Evolutionary conservation across 2,888 invertebrate genomes (phyloP).

Genomic region (Ectobius pallidus): DNA sequence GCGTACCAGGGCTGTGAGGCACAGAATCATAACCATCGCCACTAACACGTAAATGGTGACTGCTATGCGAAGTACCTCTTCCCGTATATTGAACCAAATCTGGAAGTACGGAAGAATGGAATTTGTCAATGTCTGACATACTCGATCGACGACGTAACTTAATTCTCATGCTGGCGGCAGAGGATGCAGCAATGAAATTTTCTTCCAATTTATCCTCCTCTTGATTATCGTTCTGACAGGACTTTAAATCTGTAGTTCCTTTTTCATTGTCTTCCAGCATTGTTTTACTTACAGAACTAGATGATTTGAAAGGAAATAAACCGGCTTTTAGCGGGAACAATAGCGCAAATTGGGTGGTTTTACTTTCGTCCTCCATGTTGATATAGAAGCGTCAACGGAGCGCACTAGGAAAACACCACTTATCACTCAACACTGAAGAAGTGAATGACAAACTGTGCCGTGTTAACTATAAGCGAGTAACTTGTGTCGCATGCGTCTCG

Average conservation of each 20-base stretch:
- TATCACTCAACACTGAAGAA: background rate
- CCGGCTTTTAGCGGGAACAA: slow-evolving; percentile 64
- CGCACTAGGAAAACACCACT: no score
- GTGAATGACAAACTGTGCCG: background rate
- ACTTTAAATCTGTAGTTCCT: background rate
- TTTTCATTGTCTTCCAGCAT: background rate
- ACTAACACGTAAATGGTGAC: slow-evolving; percentile 19
- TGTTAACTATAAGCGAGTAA: no score
- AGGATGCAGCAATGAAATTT: background rate
- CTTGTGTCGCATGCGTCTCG: slow-evolving; percentile 2
- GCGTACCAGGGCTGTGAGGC: slow-evolving; percentile 57
- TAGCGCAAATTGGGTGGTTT: slow-evolving; percentile 64
- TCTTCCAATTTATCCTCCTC: slow-evolving; percentile 12
- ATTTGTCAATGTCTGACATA: slow-evolving; percentile 73
- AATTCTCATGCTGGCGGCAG: background rate
- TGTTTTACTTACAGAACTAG: slow-evolving; percentile 44
- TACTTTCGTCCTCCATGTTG: slow-evolving; percentile 55
- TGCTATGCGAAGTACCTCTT: background rate
- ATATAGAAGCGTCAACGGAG: no score
- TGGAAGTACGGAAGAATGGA: slow-evolving; percentile 50
- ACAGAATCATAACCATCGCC: slow-evolving; percentile 54
- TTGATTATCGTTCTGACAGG: background rate
- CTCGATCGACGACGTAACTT: slow-evolving; percentile 70
- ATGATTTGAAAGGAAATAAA: slow-evolving; percentile 62
- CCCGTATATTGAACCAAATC: background rate